Evolutionary conservation across 1,140 invertebrate genomes (phyloP), one percentile per base, ranked within the genome.

Genomic region (Eriosoma lanigerum): DNA sequence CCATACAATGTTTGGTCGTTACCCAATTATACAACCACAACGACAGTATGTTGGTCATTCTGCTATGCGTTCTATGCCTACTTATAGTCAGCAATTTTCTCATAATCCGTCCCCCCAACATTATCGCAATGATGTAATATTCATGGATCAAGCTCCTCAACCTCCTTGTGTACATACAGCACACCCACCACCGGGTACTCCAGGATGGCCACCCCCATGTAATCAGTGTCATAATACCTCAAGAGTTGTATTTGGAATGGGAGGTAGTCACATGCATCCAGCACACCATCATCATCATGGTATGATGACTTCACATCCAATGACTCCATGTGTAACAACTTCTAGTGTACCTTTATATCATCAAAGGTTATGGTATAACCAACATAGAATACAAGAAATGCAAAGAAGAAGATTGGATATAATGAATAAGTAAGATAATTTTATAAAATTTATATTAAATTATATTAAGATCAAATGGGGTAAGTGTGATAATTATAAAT

Each of bases 321-420:
- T 81, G 44, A 60, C 81, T 75, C 82, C 82, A 46, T 76, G 92
- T 82, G 90, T 93, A 62, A 90, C 93, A 62, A 90, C 93, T 87
- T 72, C 68, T 50, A 89, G 91, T 38, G 86, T 92, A 12, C 75
- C 75, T 60, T 78, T 78, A 60, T 78, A 78, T 62, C 92, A 93
- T 84, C 91, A 92, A 83, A 88, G 91, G 82, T 85, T 93, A 26
- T 93, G 91, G 91, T 87, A 91, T 78, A 88, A 89, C 8, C 92
- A 93, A 83, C 92, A 93, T 82, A 89, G 91, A 80, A 89, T 90
- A 84, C 90, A 92, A 87, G 90, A 93, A 87, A 85, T 90, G 82
- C 89, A 90, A 83, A 86, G 91, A 46, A 87, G 90, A 81, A 86
- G 88, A 81, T 87, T 89, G 84, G 89, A 89, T 82, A 84, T 85